A percentile compares a stretch with the other conserved stretches of the same genome.
Evolutionary conservation across 2,113 vertebrate genomes (phyloP).

Genomic region (Syngnathoides biaculeatus): DNA sequence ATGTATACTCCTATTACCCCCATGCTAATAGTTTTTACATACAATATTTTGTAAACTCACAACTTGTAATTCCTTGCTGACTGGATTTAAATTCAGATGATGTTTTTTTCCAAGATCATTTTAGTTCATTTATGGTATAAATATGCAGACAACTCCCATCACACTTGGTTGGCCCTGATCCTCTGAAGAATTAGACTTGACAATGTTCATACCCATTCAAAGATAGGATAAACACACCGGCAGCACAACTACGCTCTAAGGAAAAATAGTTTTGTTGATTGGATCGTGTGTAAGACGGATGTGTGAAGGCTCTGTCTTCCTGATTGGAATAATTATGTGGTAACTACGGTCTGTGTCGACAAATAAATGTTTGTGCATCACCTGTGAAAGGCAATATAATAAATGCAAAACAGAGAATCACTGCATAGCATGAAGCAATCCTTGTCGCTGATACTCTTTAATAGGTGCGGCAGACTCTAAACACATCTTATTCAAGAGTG

Average conservation of each 20-base stretch:
- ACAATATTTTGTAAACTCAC: too few species aligned
- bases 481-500: constrained; percentile 49
- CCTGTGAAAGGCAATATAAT: constrained; percentile 3
- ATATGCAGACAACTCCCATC: constrained; percentile 65
- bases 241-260: constrained; percentile 11
- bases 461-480: neutral
- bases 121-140: constrained; percentile 48
- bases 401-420: constrained; percentile 1
- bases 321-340: constrained; percentile 9
- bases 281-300: constrained; percentile 3
- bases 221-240: constrained; percentile 14
- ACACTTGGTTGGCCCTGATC: constrained; percentile 72
- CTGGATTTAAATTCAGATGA: too few species aligned
- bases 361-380: neutral
- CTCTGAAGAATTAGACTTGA: constrained; percentile 66
- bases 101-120: constrained; percentile 1
- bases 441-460: neutral
- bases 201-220: constrained; percentile 38
- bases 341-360: neutral
- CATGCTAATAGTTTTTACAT: too few species aligned
- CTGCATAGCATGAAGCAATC: too few species aligned
- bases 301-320: neutral
- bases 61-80: too few species aligned
- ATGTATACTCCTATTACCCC: too few species aligned
- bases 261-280: neutral